Evolutionary conservation across 1,140 invertebrate species (phyloP), one percentile per base, ranked within the genome.

Genomic region (Cydia fagiglandana): DNA sequence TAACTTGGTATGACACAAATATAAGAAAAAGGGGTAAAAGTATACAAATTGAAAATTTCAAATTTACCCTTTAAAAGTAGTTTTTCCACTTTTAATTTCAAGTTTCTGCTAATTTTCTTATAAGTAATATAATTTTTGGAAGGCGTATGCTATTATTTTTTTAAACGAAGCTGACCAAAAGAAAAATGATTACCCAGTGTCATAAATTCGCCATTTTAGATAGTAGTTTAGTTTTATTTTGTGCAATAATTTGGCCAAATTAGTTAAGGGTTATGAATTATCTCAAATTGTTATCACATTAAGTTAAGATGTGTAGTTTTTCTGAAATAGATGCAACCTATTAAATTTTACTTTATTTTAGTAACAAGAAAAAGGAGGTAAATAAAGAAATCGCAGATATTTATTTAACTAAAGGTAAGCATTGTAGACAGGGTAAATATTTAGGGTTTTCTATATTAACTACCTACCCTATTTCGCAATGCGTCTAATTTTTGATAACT

Each of bases 231-330:
- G 38, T 76, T 78, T 76, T 76, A 78, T 47, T 61, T 82, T 80
- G 83, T 84, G 83, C 83, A 84, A 84, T 84, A 82, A 75, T 68
- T 77, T 75, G 76, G 81, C 83, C 81, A 84, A 84, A 84, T 75
- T 84, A 79, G 77, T 64, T 75, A 77, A 76, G 38, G 66, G 56
- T 53, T 76, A n/a, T 70, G 20, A 74, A 73, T 76, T 70, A 41
- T 76, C 64, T 64, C 64, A 64, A 64, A 12, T 28, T 64, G 24
- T 24, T 28, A 28, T 64, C 28, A 64, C 12, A 5, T 28, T 64
- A 28, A 34, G 20, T 1, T 64, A 20, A 64, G n/a, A 64, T 17
- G 20, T 64, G 2, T 24, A 24, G 24, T 64, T 24, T 28, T 12
- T 28, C 24, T 28, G 12, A 10, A 28, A 28, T 24, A 64, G 10